phyloP scores from a whole-genome alignment of 1,140 invertebrate species.

The Zaprionus nigranus region DNA sequence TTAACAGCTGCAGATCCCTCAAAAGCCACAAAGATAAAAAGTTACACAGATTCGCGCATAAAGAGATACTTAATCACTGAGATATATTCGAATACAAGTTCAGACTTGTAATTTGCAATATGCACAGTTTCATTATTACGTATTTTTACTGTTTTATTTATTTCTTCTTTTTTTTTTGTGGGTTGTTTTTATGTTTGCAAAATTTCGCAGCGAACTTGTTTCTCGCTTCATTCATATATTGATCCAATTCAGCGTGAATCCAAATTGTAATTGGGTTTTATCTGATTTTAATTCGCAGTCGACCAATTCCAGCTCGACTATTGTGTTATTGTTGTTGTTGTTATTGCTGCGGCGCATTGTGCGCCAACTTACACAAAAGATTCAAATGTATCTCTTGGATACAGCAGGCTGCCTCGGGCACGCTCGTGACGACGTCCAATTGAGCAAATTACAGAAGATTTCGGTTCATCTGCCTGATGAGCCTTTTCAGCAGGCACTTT shows the following conservation, averaged over 20 bases:
- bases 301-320: constrained; percentile 2
- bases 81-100: constrained; percentile 30
- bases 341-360: constrained; percentile 30
- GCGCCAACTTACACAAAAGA: constrained; percentile 58
- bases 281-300: constrained; percentile 49
- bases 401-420: constrained; percentile 24
- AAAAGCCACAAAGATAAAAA: constrained; percentile 20
- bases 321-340: constrained; percentile 23
- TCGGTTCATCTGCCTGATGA: constrained; percentile 68
- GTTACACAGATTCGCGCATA: constrained; percentile 16
- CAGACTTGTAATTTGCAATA: constrained; percentile 25
- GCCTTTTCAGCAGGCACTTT: constrained; percentile 55
- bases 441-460: constrained; percentile 81
- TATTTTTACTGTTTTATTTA: constrained; percentile 8
- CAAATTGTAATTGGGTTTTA: constrained; percentile 50
- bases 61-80: constrained; percentile 36
- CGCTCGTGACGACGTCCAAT: constrained; percentile 55
- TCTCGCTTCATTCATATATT: constrained; percentile 6
- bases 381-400: constrained; percentile 73
- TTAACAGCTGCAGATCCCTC: constrained; percentile 63
- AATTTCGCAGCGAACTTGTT: constrained; percentile 1
- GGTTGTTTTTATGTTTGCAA: not conserved
- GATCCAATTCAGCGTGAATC: not conserved
- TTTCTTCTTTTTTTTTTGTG: not conserved
- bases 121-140: not conserved